Evolutionary conservation across 2,113 vertebrate species (phyloP).

Genomic region (Narcine bancroftii): DNA sequence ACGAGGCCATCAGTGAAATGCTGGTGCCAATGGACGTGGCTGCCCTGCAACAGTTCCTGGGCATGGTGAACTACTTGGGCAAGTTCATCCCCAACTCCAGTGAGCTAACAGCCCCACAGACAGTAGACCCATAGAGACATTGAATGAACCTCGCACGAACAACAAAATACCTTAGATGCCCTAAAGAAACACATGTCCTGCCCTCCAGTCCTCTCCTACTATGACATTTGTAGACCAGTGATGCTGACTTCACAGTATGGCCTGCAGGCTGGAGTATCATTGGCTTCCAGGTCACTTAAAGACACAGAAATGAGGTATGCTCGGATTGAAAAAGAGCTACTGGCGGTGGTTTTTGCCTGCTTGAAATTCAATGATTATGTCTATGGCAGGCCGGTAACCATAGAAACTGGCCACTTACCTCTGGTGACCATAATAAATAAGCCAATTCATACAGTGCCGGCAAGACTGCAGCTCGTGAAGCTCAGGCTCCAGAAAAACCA

Average conservation of each 20-base stretch:
- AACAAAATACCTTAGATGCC: no score
- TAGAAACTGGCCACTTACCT: conserved; percentile 46
- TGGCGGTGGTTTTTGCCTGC: conserved; percentile 34
- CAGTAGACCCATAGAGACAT: no score
- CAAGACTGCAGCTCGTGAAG: conserved; percentile 37
- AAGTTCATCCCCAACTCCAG: no score
- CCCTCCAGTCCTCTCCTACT: no score
- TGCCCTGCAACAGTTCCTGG: no score
- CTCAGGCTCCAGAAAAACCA: conserved; percentile 33
- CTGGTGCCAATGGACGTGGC: no score
- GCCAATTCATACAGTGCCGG: conserved; percentile 39
- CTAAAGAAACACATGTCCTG: no score
- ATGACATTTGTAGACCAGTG: not conserved
- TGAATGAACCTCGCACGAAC: no score
- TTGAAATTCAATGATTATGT: conserved; percentile 39
- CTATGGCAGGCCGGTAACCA: conserved; percentile 43
- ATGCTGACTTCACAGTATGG: conserved; percentile 38
- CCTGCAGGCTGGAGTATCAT: conserved; percentile 38
- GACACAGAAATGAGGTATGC: conserved; percentile 40
- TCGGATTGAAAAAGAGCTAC: conserved; percentile 43
- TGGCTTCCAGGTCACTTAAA: conserved; percentile 36
- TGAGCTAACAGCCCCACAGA: no score
- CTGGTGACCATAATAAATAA: conserved; percentile 41
- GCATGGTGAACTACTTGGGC: no score
- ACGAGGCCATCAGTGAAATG: no score